phyloP scores from a whole-genome alignment of 2,797 vertebrate genomes.

The Hypotaenidia philippensis region DNA sequence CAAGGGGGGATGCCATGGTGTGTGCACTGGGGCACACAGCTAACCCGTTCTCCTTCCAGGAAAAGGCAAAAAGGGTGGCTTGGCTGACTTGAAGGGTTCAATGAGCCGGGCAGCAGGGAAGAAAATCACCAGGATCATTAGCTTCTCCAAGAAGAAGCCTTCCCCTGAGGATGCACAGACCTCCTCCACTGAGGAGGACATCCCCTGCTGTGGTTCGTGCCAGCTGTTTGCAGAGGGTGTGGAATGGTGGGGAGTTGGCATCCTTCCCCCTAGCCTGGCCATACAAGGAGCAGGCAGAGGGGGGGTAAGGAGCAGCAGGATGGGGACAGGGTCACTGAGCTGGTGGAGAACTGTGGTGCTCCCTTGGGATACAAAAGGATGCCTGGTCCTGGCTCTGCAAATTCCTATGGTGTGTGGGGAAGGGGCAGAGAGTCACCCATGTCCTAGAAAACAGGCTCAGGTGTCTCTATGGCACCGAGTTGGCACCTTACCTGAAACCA shows the following conservation, averaged over 20 bases:
- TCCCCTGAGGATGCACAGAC: constrained; percentile 84
- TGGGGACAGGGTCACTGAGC: not conserved
- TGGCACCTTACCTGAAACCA: not conserved
- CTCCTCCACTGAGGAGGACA: constrained; percentile 84
- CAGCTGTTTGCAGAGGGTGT: rapidly evolving
- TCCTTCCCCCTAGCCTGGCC: not conserved
- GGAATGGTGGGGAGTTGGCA: not conserved
- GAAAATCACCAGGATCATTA: constrained; percentile 98
- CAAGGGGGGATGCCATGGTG: not conserved
- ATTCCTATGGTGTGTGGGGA: rapidly evolving
- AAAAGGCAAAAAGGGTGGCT: constrained; percentile 89
- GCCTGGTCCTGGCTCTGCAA: not conserved
- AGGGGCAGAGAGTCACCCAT: rapidly evolving
- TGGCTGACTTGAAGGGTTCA: constrained; percentile 95
- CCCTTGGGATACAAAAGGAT: not conserved
- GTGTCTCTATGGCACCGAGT: not conserved
- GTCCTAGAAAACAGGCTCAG: not conserved
- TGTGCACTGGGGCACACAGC: rapidly evolving
- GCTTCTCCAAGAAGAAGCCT: constrained; percentile 95
- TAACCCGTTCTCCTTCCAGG: constrained; percentile 68
- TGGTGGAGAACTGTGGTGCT: not conserved
- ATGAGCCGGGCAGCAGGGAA: constrained; percentile 94
- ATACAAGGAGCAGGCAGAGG: rapidly evolving
- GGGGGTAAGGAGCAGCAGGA: rapidly evolving
- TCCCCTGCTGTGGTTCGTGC: constrained; percentile 91